phyloP scores from a whole-genome alignment of 1,140 invertebrate genomes.

The Ephestia elutella region DNA sequence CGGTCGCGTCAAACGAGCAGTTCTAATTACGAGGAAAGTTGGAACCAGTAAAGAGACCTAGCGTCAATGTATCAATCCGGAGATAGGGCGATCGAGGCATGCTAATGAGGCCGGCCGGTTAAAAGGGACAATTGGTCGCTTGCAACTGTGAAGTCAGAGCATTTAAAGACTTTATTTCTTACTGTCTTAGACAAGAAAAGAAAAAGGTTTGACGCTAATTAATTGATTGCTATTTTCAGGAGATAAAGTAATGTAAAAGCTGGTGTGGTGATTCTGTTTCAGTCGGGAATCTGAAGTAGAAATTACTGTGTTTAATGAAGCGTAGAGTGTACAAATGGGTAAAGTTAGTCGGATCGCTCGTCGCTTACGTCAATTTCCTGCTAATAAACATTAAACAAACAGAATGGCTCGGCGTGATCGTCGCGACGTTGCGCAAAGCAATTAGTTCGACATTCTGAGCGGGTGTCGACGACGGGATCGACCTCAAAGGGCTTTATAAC shows the following conservation, averaged over 20 bases:
- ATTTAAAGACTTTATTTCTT: constrained; percentile 53
- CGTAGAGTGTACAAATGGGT: constrained; percentile 40
- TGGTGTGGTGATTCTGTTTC: constrained; percentile 31
- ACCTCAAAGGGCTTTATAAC: constrained; percentile 4
- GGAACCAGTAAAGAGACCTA: constrained; percentile 47
- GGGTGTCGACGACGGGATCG: constrained; percentile 5
- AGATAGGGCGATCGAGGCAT: constrained; percentile 47
- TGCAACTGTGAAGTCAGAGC: constrained; percentile 40
- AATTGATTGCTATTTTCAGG: constrained; percentile 37
- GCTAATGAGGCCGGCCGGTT: constrained; percentile 61
- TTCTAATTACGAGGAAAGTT: constrained; percentile 45
- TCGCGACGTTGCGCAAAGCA: constrained; percentile 40
- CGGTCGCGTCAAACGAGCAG: constrained; percentile 22
- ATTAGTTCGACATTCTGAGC: constrained; percentile 54
- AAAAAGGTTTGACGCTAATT: constrained; percentile 44
- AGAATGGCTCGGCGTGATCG: constrained; percentile 38
- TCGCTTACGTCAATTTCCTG: constrained; percentile 49
- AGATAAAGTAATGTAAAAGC: constrained; percentile 22
- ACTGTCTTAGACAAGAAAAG: constrained; percentile 26
- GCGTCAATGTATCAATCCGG: constrained; percentile 63
- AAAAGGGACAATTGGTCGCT: constrained; percentile 56
- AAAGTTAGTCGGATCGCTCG: constrained; percentile 37
- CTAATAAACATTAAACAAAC: constrained; percentile 57
- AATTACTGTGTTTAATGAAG: constrained; percentile 49
- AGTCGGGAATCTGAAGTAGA: constrained; percentile 35